phyloP scores from a whole-genome alignment of 2,888 invertebrate genomes.

The Smittia sp. region DNA sequence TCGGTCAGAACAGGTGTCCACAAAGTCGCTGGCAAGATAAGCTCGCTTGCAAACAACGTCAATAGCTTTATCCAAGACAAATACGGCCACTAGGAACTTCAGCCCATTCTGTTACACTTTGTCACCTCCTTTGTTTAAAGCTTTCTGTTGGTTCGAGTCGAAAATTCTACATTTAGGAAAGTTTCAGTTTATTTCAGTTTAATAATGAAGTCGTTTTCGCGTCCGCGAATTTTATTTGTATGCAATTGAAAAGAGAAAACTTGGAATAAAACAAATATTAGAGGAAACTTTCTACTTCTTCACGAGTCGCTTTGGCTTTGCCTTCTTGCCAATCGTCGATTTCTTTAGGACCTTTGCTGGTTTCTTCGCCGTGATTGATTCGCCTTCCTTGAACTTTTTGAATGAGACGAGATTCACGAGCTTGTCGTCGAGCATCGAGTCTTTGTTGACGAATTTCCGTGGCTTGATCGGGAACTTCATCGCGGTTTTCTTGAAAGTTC shows the following conservation, averaged over 20 bases:
- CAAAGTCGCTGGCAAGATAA: conserved; percentile 94
- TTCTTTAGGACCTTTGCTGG: conserved; percentile 9
- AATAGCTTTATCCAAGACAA: conserved; percentile 88
- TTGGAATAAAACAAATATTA: conserved; percentile 5
- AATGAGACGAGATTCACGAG: conserved; percentile 27
- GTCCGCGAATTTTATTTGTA: background rate
- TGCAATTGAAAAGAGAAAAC: background rate
- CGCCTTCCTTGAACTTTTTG: conserved; percentile 20
- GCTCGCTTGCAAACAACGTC: conserved; percentile 90
- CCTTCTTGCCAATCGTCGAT: conserved; percentile 22
- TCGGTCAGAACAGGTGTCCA: conserved; percentile 95
- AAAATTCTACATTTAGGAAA: too few relatives aligned
- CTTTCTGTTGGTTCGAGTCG: too few relatives aligned
- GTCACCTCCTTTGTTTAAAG: background rate
- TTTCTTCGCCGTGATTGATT: background rate
- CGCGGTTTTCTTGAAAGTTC: background rate
- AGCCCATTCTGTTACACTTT: background rate
- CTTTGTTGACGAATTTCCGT: conserved; percentile 17
- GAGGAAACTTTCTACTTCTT: conserved; percentile 12
- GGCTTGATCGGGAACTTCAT: background rate
- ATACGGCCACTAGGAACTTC: conserved; percentile 60
- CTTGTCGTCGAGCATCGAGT: conserved; percentile 22
- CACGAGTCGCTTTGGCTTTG: conserved; percentile 10
- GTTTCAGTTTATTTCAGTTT: too few relatives aligned
- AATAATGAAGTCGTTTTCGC: too few relatives aligned